phyloP scores from a whole-genome alignment of 2,797 vertebrate species.

The Echiichthys vipera region DNA sequence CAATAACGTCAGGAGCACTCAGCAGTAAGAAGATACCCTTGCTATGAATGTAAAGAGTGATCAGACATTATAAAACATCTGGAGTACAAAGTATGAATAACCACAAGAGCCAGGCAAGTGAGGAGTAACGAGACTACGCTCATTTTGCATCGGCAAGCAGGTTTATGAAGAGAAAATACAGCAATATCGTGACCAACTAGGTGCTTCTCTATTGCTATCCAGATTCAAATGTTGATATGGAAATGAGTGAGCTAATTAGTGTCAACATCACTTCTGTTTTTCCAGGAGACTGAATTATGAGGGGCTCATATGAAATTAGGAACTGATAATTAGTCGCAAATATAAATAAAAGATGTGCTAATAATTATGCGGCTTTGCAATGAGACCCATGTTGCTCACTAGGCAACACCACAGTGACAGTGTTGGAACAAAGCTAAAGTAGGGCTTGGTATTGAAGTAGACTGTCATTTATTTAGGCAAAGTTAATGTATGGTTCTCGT shows the following conservation, averaged over 20 bases:
- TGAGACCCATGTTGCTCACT: not conserved
- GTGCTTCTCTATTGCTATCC: conserved; percentile 10
- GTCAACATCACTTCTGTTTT: conserved; percentile 8
- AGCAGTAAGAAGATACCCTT: conserved; percentile 12
- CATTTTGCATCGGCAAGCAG: conserved; percentile 13
- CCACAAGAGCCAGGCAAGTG: not conserved
- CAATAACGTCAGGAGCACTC: conserved; percentile 20
- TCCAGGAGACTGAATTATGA: not conserved
- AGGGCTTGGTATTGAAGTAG: not conserved
- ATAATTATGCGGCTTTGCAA: conserved; percentile 1
- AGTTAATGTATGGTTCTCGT: too few relatives aligned
- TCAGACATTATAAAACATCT: conserved; percentile 10
- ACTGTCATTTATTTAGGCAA: not conserved
- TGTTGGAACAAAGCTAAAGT: not conserved
- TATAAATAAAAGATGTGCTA: conserved; percentile 11
- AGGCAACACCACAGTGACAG: not conserved
- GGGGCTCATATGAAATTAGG: conserved; percentile 7
- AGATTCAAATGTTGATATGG: not conserved
- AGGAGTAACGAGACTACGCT: not conserved
- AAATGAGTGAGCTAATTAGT: conserved; percentile 13
- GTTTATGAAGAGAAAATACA: not conserved
- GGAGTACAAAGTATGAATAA: conserved; percentile 1
- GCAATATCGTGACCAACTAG: not conserved
- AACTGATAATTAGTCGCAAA: conserved; percentile 13
- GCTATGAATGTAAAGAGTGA: not conserved